A percentile compares a stretch with the other conserved stretches of the same genome.
Conservation (phyloP, 2,113 vertebrate genomes). For the Antechinus flavipes region DNA sequence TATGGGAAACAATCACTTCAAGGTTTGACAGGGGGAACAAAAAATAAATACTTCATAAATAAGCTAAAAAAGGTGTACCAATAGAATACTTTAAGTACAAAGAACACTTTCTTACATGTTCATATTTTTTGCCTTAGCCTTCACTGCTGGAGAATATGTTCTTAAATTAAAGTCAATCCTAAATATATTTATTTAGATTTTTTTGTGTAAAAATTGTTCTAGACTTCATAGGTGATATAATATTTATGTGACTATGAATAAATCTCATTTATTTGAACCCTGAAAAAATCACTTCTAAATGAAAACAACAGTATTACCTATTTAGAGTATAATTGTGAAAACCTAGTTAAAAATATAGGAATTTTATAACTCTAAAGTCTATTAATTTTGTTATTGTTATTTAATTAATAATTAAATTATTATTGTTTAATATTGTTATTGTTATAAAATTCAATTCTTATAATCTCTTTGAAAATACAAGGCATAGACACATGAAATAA, state of each 20-base stretch:
- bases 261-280: background rate
- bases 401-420: no score
- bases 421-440: background rate
- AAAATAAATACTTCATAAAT: background rate
- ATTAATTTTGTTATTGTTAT: background rate
- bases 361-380: background rate
- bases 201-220: background rate
- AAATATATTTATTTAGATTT: background rate
- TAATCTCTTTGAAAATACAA: background rate
- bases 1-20: slow-evolving; percentile 8
- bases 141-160: background rate
- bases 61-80: background rate
- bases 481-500: background rate
- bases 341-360: background rate
- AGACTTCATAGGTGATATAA: background rate
- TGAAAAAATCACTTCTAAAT: background rate
- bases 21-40: background rate
- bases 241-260: background rate
- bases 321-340: background rate
- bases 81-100: background rate
- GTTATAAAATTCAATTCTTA: background rate
- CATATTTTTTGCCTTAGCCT: background rate
- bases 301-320: background rate
- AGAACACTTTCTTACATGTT: background rate
- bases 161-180: background rate